These are phyloP conservation scores for Ammodytes marinus DNA, from an alignment of 2,113 vertebrate genomes.

Conservation along the genomic window DNA sequence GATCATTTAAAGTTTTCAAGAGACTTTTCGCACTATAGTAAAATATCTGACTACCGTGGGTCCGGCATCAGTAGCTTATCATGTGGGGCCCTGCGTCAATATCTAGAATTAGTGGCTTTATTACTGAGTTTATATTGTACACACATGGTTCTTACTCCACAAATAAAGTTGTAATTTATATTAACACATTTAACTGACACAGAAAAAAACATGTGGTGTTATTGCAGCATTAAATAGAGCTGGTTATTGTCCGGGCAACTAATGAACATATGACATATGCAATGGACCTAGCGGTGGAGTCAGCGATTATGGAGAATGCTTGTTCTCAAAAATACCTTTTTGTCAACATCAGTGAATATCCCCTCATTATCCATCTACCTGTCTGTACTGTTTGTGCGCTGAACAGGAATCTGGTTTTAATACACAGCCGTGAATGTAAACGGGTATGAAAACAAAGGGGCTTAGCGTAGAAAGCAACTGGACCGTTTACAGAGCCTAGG, in stretches of 20 bases:
- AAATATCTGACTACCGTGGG: background rate
- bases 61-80: background rate
- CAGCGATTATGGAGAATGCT: too few species aligned
- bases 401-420: too few species aligned
- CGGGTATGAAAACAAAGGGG: too few species aligned
- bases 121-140: background rate
- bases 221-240: background rate
- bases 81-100: background rate
- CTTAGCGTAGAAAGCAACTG: too few species aligned
- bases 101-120: background rate
- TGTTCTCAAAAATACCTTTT: too few species aligned
- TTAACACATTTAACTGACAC: background rate
- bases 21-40: background rate
- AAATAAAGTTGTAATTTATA: background rate
- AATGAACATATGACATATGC: background rate
- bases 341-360: too few species aligned
- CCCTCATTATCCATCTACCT: too few species aligned
- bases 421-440: too few species aligned
- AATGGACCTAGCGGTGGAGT: background rate
- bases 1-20: too few species aligned
- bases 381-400: too few species aligned
- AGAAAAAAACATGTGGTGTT: background rate
- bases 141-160: background rate
- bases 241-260: background rate
- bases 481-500: too few species aligned